Conservation (phyloP, 2,113 vertebrate genomes). For the Aptenodytes patagonicus region DNA sequence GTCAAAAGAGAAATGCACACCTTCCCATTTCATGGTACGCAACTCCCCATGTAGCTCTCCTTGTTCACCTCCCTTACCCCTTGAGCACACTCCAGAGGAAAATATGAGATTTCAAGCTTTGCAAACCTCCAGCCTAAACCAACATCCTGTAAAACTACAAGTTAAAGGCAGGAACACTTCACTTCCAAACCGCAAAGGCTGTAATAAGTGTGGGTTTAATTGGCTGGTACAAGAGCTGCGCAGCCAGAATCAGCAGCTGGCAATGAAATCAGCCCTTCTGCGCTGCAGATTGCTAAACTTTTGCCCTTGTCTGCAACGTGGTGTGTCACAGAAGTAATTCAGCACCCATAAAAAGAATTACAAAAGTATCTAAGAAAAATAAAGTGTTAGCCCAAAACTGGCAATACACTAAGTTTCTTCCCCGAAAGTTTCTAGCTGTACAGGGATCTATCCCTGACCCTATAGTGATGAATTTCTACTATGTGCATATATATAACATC, state of each 20-base stretch:
- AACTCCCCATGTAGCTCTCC: background rate
- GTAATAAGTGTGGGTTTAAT: slow-evolving; percentile 49
- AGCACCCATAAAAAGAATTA: background rate
- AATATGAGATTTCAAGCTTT: slow-evolving; percentile 14
- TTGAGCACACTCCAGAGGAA: background rate
- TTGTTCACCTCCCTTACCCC: background rate
- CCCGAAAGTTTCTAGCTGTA: background rate
- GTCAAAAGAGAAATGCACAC: background rate
- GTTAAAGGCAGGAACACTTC: slow-evolving; percentile 52
- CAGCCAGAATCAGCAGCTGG: slow-evolving; percentile 43
- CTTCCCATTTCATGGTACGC: background rate
- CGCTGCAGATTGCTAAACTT: slow-evolving; percentile 38
- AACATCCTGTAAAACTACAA: slow-evolving; percentile 50
- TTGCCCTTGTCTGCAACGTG: slow-evolving; percentile 15
- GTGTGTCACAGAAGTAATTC: background rate
- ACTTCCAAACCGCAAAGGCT: slow-evolving; percentile 59
- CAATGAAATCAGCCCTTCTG: slow-evolving; percentile 41
- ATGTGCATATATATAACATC: background rate
- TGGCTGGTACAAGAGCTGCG: slow-evolving; percentile 37
- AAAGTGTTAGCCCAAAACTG: background rate
- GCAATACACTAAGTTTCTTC: background rate
- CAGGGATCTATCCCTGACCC: background rate
- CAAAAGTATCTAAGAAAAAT: background rate
- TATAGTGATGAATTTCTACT: background rate
- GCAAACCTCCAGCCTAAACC: slow-evolving; percentile 54